Evolutionary conservation across 1,140 invertebrate species (phyloP), one percentile per base, ranked within the genome.

Genomic region (Apis florea): DNA sequence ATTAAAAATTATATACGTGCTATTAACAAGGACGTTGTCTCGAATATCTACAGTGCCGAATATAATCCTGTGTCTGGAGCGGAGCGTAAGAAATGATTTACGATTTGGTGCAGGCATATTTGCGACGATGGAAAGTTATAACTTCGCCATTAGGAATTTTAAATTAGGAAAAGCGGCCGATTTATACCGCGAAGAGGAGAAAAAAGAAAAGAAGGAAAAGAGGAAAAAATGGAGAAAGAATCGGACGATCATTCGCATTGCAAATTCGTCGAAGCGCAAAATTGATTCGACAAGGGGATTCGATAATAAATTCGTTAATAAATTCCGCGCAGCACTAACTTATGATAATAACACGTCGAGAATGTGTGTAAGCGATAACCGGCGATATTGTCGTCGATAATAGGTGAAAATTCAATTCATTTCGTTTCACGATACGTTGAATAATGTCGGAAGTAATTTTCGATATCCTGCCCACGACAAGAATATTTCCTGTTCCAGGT

Each of bases 331-430:
- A 51, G 24, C 12, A 51, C 75, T 68, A 70, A 51, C 66, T 78
- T 70, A 78, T 78, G 66, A 70, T 78, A 59, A 78, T 78, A 78
- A 77, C 75, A 31, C 75, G 53, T 21, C 26, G 51, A 15, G 4
- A 66, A 67, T 24, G 64, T 40, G 75, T 77, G 75, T 77, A 68
- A 69, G 68, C 75, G 75, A 77, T 77, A 77, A 58, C 75, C 64
- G 6, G 75, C 64, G 64, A 77, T 77, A 69, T 40, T 31, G 74
- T 76, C 66, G 40, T 54, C 75, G 75, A 78, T 78, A 78, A 70
- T 69, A 26, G 75, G 54, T 59, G 75, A 70, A 69, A 78, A 78
- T 78, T 69, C 53, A 31, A 78, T 78, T 78, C 75, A 54, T 78
- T 78, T 69, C 75, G 8, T 19, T 40, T 31, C 12, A 1, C 49